Evolutionary conservation across 2,797 vertebrate species (phyloP), one percentile per base, ranked within the genome.

Genomic region (Esox lucius): DNA sequence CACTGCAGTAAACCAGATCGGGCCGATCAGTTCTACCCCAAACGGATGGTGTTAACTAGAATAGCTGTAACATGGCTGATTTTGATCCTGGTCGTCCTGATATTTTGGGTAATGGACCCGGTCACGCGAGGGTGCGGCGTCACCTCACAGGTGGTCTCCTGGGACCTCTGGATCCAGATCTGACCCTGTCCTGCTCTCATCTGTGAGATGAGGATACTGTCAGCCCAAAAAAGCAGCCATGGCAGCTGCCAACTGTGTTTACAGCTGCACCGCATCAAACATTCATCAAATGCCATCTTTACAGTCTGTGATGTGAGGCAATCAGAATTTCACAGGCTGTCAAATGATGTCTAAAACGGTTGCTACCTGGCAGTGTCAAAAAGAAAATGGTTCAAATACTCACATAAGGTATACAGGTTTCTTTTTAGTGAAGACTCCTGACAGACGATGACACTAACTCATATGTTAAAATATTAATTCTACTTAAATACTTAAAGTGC

Each of bases 241-340:
- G 86, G 90, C 91, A 94, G 92, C 92, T 94, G 93, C 93, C 93
- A 93, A 91, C 88, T 89, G 93, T 92, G 91, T 93, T 93, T 94
- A 92, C 93, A 93, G 93, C 92, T 92, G 94, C 89, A 87, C 79
- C 51, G 86, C 91, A 94, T 94, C 93, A 94, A 94, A 94, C 92
- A 91, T 93, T 93, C 93, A 94, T 94, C 93, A 94, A 91, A 94
- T 92, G 90, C 88, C 92, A 92, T 93, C 92, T 93, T 93, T 92
- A 92, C 89, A 90, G 91, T 90, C 89, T 92, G 92, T 93, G 92
- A 94, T 94, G 94, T 93, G 94, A 90, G 89, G 89, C 92, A 93
- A 94, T 94, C 94, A 93, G 91, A 92, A 93, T 94, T 94, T 94
- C 93, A 94, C 93, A 94, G 92, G 89, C 92, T 93, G 93, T 94